Evolutionary conservation across 2,113 vertebrate genomes (phyloP).

Genomic region (Tenrec ecaudatus): DNA sequence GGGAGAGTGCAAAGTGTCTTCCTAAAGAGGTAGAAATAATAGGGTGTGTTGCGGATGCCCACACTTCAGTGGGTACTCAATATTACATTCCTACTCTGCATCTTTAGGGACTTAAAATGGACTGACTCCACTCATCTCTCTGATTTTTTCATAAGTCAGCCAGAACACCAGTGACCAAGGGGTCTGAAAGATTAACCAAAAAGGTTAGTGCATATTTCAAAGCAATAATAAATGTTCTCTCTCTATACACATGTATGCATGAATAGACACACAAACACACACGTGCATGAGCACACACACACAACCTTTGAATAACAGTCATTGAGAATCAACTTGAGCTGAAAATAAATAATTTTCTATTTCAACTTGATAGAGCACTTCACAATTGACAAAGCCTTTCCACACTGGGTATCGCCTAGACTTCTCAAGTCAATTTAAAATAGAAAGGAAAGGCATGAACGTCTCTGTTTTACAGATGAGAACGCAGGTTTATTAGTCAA

Average conservation of each 20-base stretch:
- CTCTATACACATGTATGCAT: slow-evolving; percentile 39
- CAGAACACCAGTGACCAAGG: slow-evolving; percentile 94
- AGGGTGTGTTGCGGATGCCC: slow-evolving; percentile 69
- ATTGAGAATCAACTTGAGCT: slow-evolving; percentile 54
- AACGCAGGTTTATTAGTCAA: not conserved
- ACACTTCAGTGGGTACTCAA: slow-evolving; percentile 65
- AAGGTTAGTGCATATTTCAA: slow-evolving; percentile 79
- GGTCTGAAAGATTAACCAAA: slow-evolving; percentile 88
- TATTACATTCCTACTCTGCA: slow-evolving; percentile 65
- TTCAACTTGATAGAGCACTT: slow-evolving; percentile 27
- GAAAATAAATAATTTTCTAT: slow-evolving; percentile 31
- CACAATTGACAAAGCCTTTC: slow-evolving; percentile 46
- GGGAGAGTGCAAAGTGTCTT: slow-evolving; percentile 70
- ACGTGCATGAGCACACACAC: not conserved
- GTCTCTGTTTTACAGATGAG: slow-evolving; percentile 3
- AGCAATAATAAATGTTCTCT: slow-evolving; percentile 49
- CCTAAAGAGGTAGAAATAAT: slow-evolving; percentile 80
- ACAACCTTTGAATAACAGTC: slow-evolving; percentile 50
- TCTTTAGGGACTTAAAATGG: slow-evolving; percentile 87
- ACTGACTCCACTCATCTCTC: slow-evolving; percentile 87
- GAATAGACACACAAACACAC: not conserved
- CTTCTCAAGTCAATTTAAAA: slow-evolving; percentile 10
- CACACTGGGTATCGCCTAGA: not conserved
- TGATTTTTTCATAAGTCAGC: slow-evolving; percentile 93
- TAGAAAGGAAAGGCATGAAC: not conserved